These are phyloP conservation scores for Phortica variegata DNA, from an alignment of 1,140 invertebrate species.

Conservation along the genomic window DNA sequence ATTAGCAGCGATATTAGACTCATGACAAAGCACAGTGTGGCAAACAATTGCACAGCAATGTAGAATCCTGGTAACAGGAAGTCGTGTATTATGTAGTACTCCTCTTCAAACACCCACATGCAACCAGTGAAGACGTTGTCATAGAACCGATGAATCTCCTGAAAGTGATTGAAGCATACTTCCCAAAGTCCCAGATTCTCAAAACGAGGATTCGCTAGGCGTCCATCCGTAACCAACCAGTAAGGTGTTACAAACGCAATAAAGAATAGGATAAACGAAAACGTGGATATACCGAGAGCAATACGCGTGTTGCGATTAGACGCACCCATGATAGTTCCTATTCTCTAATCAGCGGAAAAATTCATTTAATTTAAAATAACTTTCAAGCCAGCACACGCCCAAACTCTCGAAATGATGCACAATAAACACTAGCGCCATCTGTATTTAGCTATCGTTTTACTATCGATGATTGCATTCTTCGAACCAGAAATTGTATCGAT, in stretches of 20 bases:
- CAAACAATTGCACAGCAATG: slow-evolving; percentile 89
- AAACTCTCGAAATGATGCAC: no score
- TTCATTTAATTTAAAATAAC: background rate
- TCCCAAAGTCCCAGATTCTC: slow-evolving; percentile 87
- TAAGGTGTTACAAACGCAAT: slow-evolving; percentile 89
- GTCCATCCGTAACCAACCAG: slow-evolving; percentile 87
- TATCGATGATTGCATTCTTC: no score
- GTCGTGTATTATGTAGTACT: slow-evolving; percentile 87
- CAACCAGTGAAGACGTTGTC: slow-evolving; percentile 79
- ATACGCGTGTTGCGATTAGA: slow-evolving; percentile 71
- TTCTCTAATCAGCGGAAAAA: no score
- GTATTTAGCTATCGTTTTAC: no score
- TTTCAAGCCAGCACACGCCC: slow-evolving; percentile 18
- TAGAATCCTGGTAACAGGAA: slow-evolving; percentile 85
- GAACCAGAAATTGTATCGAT: no score
- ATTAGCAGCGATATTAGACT: slow-evolving; percentile 72
- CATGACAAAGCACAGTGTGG: slow-evolving; percentile 80
- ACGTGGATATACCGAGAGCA: slow-evolving; percentile 66
- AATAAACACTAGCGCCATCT: no score
- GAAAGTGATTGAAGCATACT: slow-evolving; percentile 83
- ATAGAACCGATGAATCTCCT: slow-evolving; percentile 78
- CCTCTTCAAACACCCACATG: slow-evolving; percentile 92
- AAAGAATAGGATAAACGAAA: slow-evolving; percentile 75
- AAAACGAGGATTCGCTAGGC: slow-evolving; percentile 77
- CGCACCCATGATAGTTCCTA: no score